A percentile compares a stretch with the other conserved stretches of the same genome.
These are phyloP conservation scores for Electrophaes corylata DNA, from an alignment of 2,888 invertebrate genomes.

Conservation along the genomic window DNA sequence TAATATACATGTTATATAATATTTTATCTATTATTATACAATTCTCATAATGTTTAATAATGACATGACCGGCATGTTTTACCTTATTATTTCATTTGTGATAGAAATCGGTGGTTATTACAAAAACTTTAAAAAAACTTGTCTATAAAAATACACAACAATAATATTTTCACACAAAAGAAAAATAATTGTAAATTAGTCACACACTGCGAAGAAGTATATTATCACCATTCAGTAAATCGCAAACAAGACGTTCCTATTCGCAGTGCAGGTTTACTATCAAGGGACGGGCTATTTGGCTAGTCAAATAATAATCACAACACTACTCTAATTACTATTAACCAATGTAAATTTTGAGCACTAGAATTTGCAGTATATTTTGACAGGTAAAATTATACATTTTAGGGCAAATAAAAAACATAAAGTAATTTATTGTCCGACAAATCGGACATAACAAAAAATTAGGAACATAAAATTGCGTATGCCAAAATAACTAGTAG, in stretches of 20 bases:
- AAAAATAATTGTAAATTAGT: background rate
- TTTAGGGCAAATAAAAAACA: background rate
- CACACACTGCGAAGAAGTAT: background rate
- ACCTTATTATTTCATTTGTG: background rate
- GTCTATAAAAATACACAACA: background rate
- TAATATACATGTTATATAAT: background rate
- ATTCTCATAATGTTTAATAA: background rate
- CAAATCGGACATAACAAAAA: slow-evolving; percentile 23
- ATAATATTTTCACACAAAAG: background rate
- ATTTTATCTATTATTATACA: background rate
- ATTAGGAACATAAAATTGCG: slow-evolving; percentile 11
- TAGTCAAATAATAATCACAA: slow-evolving; percentile 19
- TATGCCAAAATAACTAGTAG: background rate
- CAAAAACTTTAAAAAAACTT: background rate
- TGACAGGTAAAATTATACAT: background rate
- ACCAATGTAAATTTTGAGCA: slow-evolving; percentile 15
- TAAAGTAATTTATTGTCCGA: slow-evolving; percentile 14
- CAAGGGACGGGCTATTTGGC: slow-evolving; percentile 34
- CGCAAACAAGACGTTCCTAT: background rate
- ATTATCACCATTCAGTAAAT: background rate
- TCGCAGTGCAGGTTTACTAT: background rate
- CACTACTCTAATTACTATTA: background rate
- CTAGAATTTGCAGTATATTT: background rate
- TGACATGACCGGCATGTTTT: background rate
- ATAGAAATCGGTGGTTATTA: background rate